Evolutionary conservation across 2,888 invertebrate genomes (phyloP).

Genomic region (Autographa pulchrina): DNA sequence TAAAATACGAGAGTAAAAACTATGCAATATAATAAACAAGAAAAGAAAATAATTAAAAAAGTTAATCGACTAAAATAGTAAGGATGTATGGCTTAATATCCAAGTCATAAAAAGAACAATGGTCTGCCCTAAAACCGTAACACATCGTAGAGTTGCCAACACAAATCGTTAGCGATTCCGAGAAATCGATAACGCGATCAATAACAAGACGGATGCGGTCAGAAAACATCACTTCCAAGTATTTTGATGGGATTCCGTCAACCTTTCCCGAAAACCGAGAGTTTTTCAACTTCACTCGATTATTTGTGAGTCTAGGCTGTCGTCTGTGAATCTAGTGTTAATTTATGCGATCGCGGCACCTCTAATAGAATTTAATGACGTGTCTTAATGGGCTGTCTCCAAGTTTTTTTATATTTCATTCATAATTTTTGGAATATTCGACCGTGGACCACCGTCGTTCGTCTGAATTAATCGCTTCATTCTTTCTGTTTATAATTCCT

Average conservation of each 20-base stretch:
- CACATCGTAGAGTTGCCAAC: conserved; percentile 51
- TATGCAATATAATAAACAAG: conserved; percentile 6
- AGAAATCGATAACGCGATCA: conserved; percentile 64
- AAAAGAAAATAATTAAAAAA: conserved; percentile 2
- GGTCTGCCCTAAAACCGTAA: conserved; percentile 37
- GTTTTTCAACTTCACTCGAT: conserved; percentile 45
- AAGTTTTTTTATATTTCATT: conserved; percentile 60
- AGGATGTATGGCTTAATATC: conserved; percentile 14
- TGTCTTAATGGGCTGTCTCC: conserved; percentile 52
- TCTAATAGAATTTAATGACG: conserved; percentile 68
- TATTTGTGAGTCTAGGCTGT: conserved; percentile 64
- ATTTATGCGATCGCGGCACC: conserved; percentile 71
- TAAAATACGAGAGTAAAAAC: conserved; percentile 6
- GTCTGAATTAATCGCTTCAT: conserved; percentile 54
- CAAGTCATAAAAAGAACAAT: conserved; percentile 18
- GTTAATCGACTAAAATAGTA: background rate
- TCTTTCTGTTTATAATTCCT: conserved; percentile 45
- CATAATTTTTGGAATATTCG: conserved; percentile 51
- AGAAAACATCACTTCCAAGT: conserved; percentile 69
- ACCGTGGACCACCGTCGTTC: conserved; percentile 43
- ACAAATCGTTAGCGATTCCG: conserved; percentile 66
- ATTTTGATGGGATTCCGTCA: conserved; percentile 73
- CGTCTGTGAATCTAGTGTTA: conserved; percentile 77
- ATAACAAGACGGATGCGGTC: conserved; percentile 55
- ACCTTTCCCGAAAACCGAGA: conserved; percentile 55